phyloP scores from a whole-genome alignment of 2,113 vertebrate genomes.

The Megaleporinus macrocephalus region DNA sequence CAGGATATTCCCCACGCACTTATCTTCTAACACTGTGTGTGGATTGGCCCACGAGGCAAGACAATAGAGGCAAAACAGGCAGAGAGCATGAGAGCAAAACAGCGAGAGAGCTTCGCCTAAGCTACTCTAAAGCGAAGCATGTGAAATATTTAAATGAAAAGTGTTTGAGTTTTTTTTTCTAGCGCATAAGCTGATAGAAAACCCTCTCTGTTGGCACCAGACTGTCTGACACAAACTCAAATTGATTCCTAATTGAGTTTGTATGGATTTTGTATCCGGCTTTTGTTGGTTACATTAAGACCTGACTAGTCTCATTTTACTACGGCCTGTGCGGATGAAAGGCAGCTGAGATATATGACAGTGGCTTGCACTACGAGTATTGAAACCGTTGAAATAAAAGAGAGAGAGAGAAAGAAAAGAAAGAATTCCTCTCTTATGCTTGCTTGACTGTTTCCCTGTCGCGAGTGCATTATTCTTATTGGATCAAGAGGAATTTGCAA shows the following conservation, averaged over 20 bases:
- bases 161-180: conserved; percentile 79
- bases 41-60: conserved; percentile 48
- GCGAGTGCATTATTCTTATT: background rate
- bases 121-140: conserved; percentile 80
- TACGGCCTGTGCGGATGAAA: conserved; percentile 77
- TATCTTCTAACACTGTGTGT: conserved; percentile 35
- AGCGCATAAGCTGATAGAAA: conserved; percentile 85
- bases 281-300: conserved; percentile 84
- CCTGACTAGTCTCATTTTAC: conserved; percentile 83
- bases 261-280: conserved; percentile 83
- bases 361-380: conserved; percentile 46
- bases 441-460: conserved; percentile 27
- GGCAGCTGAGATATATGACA: conserved; percentile 63
- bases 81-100: conserved; percentile 56
- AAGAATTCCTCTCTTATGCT: conserved; percentile 22
- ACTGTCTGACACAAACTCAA: conserved; percentile 86
- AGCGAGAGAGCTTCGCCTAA: conserved; percentile 77
- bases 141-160: conserved; percentile 85
- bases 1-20: conserved; percentile 25
- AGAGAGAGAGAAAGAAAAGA: too few species aligned
- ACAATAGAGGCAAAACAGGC: conserved; percentile 32
- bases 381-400: conserved; percentile 38
- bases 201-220: conserved; percentile 86
- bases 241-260: conserved; percentile 86
- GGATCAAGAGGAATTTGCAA: background rate